Conservation (phyloP, 2,888 invertebrate genomes). For the Metopia argyrocephala region DNA sequence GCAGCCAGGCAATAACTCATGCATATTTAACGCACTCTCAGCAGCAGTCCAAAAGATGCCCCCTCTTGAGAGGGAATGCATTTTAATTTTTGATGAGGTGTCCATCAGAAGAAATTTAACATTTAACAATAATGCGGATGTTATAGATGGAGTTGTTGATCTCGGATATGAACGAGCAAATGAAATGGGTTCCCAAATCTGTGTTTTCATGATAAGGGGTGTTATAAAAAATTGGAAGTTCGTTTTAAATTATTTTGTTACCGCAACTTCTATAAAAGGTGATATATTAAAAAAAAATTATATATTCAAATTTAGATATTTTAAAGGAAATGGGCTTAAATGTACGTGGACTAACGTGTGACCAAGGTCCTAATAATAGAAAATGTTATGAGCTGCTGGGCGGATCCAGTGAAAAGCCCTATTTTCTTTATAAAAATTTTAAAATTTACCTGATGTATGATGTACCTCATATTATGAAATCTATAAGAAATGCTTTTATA, state of each 20-base stretch:
- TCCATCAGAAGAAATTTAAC: conserved; percentile 1
- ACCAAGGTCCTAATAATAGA: conserved; percentile 1
- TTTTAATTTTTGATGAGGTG: conserved; percentile 8
- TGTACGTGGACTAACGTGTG: neutral
- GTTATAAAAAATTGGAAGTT: neutral
- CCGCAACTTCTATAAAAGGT: conserved; percentile 22
- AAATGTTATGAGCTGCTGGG: conserved; percentile 1
- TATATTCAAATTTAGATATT: too few relatives aligned
- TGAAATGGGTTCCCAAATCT: conserved; percentile 5
- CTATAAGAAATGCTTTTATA: neutral
- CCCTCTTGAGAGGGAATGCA: neutral
- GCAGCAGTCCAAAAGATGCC: neutral
- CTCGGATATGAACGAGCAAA: neutral
- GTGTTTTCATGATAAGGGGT: neutral
- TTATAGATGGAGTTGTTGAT: neutral
- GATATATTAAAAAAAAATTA: conserved; percentile 1
- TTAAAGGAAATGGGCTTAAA: conserved; percentile 4
- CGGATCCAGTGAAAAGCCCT: neutral
- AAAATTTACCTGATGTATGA: conserved; percentile 17
- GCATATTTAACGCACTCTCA: conserved; percentile 9
- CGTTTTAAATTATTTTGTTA: conserved; percentile 11
- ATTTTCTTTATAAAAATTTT: neutral
- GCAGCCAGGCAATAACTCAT: conserved; percentile 2
- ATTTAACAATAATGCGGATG: neutral
- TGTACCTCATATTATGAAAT: conserved; percentile 15